phyloP scores from a whole-genome alignment of 2,113 vertebrate genomes.

The Tretioscincus oriximinensis region DNA sequence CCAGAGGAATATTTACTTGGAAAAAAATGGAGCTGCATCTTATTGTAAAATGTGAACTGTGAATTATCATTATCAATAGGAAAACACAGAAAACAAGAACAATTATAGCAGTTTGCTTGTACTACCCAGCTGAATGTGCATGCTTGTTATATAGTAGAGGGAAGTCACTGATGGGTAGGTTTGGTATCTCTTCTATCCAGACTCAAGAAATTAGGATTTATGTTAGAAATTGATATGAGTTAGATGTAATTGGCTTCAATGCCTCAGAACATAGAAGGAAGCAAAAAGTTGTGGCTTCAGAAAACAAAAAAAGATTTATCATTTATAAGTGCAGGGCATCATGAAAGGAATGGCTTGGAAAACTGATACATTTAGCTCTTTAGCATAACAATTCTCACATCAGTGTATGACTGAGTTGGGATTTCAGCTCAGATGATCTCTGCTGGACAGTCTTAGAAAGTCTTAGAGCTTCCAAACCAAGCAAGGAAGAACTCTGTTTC shows the following conservation, averaged over 20 bases:
- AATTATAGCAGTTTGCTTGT: neutral
- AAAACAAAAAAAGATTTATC: neutral
- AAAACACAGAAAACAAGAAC: neutral
- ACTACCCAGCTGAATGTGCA: neutral
- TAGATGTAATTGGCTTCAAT: constrained; percentile 14
- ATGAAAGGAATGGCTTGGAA: neutral
- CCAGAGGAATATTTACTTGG: neutral
- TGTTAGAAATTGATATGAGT: constrained; percentile 10
- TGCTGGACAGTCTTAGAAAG: neutral
- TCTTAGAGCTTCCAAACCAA: neutral
- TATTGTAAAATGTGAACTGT: neutral
- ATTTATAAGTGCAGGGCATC: neutral
- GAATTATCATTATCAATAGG: neutral
- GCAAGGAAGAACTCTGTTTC: neutral
- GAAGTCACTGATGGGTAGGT: constrained; percentile 1
- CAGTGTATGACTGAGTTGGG: constrained; percentile 2
- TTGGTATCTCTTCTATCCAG: constrained; percentile 4
- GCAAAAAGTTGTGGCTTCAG: neutral
- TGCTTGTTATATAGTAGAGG: neutral
- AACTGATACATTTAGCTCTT: neutral
- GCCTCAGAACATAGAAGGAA: neutral
- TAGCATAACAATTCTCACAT: neutral
- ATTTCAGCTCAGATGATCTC: neutral
- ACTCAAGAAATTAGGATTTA: constrained; percentile 14
- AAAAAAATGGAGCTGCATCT: neutral